phyloP scores from a whole-genome alignment of 2,888 invertebrate genomes.

The Troides helena region DNA sequence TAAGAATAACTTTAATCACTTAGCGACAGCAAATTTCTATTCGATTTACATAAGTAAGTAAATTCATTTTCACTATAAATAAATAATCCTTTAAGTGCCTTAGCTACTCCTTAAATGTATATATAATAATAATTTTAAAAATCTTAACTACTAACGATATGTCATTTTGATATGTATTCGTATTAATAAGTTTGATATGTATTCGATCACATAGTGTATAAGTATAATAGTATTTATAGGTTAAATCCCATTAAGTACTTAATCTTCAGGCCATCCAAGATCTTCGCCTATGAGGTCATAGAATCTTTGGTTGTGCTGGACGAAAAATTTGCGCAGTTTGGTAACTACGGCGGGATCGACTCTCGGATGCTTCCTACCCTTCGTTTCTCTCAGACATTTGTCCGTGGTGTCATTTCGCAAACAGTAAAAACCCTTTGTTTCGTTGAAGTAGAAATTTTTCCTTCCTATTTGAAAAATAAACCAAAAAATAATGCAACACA shows the following conservation, averaged over 20 bases:
- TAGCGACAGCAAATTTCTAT: constrained; percentile 34
- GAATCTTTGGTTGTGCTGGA: constrained; percentile 94
- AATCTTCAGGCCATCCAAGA: constrained; percentile 96
- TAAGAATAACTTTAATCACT: constrained; percentile 32
- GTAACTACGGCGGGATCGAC: constrained; percentile 90
- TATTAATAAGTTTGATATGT: constrained; percentile 58
- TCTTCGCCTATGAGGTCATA: constrained; percentile 96
- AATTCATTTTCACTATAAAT: constrained; percentile 40
- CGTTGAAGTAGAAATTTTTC: constrained; percentile 97
- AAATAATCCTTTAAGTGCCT: constrained; percentile 48
- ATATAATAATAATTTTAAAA: constrained; percentile 73
- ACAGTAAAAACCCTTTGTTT: constrained; percentile 98
- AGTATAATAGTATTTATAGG: constrained; percentile 9
- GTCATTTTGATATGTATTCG: constrained; percentile 48
- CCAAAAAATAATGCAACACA: background rate
- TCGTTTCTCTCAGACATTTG: constrained; percentile 91
- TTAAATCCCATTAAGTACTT: constrained; percentile 34
- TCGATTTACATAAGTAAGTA: constrained; percentile 47
- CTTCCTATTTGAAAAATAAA: constrained; percentile 70
- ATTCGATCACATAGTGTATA: constrained; percentile 60
- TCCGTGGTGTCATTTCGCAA: constrained; percentile 90
- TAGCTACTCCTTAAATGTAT: constrained; percentile 67
- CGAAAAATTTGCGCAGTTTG: constrained; percentile 91
- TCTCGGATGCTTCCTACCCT: constrained; percentile 90
- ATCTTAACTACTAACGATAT: constrained; percentile 69